phyloP scores from a whole-genome alignment of 2,113 vertebrate genomes.

The Halichoerus grypus region DNA sequence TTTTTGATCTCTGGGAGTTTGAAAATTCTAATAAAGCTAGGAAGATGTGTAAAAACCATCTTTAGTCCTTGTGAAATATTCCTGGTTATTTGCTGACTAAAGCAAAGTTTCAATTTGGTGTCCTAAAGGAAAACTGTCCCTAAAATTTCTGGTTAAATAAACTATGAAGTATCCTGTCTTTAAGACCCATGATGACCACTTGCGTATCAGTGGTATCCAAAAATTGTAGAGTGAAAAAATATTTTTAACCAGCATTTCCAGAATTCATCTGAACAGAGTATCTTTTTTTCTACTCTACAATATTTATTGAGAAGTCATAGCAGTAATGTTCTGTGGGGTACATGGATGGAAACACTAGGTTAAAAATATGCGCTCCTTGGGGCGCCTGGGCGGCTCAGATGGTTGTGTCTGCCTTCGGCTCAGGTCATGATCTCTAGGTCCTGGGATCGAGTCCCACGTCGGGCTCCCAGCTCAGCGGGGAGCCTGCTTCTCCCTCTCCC shows the following conservation, averaged over 20 bases:
- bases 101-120: neutral
- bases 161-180: neutral
- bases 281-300: neutral
- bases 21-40: neutral
- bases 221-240: constrained; percentile 50
- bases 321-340: neutral
- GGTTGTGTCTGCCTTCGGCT: no score
- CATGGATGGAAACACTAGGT: neutral
- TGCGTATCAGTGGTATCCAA: neutral
- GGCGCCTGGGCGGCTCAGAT: no score
- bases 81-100: constrained; percentile 8
- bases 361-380: neutral
- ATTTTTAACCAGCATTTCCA: constrained; percentile 25
- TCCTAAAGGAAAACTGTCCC: neutral
- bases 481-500: no score
- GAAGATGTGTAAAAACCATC: neutral
- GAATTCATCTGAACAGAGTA: constrained; percentile 45
- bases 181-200: neutral
- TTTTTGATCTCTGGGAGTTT: neutral
- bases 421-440: no score
- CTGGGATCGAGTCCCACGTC: no score
- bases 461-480: no score
- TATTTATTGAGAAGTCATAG: neutral
- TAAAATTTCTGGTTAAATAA: constrained; percentile 47
- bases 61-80: constrained; percentile 9